phyloP scores from a whole-genome alignment of 2,113 vertebrate genomes.

The Scortum barcoo region DNA sequence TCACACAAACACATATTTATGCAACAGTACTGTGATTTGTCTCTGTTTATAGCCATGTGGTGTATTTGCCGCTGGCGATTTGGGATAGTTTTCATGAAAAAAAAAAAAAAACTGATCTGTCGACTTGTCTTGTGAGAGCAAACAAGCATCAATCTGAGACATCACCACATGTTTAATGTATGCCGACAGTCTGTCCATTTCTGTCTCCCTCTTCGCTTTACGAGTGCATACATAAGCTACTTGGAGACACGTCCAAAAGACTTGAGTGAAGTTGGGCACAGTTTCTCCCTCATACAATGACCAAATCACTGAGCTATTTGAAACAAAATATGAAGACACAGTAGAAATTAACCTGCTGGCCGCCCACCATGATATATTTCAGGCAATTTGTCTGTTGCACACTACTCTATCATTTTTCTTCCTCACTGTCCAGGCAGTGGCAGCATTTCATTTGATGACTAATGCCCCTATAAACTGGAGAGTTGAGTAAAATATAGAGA shows the following conservation, averaged over 20 bases:
- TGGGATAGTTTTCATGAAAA: constrained; percentile 10
- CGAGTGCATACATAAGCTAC: neutral
- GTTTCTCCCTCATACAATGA: neutral
- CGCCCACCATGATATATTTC: constrained; percentile 26
- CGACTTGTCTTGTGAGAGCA: constrained; percentile 22
- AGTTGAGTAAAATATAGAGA: constrained; percentile 35
- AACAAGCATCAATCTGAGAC: constrained; percentile 24
- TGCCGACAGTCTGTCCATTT: constrained; percentile 22
- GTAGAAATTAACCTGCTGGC: constrained; percentile 4
- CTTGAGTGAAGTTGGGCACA: neutral
- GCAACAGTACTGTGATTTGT: neutral
- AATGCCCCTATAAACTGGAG: constrained; percentile 55
- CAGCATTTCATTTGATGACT: constrained; percentile 60
- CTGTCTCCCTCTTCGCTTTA: neutral
- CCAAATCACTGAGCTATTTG: neutral
- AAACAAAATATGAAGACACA: constrained; percentile 12
- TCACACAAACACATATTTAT: constrained; percentile 2
- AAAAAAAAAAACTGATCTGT: constrained; percentile 15
- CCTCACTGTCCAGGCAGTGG: constrained; percentile 15
- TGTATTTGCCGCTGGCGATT: neutral
- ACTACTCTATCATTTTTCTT: constrained; percentile 16
- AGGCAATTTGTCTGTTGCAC: constrained; percentile 32
- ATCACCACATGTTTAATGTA: constrained; percentile 9
- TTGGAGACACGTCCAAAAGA: constrained; percentile 1
- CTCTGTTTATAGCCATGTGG: neutral